Evolutionary conservation across 23 tunicate genomes (phyloP), one percentile per base, ranked within the genome.

Genomic region (Styela plicata): DNA sequence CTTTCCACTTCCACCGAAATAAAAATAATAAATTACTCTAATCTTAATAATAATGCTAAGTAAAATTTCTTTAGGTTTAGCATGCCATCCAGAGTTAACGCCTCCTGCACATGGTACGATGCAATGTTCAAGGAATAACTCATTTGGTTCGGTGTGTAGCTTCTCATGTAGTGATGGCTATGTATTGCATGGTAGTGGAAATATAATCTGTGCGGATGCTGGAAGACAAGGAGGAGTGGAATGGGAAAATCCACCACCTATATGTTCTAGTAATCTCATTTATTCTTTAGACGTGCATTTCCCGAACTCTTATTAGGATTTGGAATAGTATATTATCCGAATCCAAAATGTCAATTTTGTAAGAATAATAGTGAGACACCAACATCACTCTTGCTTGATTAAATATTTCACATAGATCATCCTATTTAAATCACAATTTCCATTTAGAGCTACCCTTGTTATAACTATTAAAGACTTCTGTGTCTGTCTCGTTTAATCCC

Each of bases 131-230:
- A 1, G 0, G 10, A 44, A 52, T 1, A 76, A 76, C 44, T 21
- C 65, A 31, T 36, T 20, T 25, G 81, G 81, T 10, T 76, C 81
- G 10, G 63, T 25, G 65, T 76, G 81, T 44, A 37, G 63, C 33
- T 36, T 76, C 24, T 0, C 17, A 7, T 76, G 81, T 52, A 27
- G n/a, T 29, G 63, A 76, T 7, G 81, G 81, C 13, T 76, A 76
- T 57, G 44, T 33, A 52, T 20, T 76, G 10, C 31, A 33, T 17
- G 81, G 81, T 17, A 76, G 66, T 44, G 81, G 66, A 24, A 44
- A 21, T 37, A 53, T 76, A 21, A 18, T 44, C 0, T 76, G 81
- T 76, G 63, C 21, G 25, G 81, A 76, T 53, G 28, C 81, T 19
- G 66, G 33, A 25, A 52, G 24, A 17, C 31, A 36, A 22, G 81